phyloP scores from a whole-genome alignment of 2,113 vertebrate genomes.

The Strix uralensis region DNA sequence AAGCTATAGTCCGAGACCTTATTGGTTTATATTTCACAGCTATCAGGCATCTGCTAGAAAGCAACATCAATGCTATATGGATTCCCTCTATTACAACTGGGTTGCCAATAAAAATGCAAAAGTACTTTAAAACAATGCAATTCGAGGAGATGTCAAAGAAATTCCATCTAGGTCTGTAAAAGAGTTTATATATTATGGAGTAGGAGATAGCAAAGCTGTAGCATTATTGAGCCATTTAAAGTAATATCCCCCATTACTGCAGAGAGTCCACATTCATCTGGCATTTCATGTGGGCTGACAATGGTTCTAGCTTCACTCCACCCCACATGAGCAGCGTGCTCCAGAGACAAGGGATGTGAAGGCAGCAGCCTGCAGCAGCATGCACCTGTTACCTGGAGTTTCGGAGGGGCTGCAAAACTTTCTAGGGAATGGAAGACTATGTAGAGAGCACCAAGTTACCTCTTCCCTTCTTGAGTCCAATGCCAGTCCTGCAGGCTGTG shows the following conservation, averaged over 20 bases:
- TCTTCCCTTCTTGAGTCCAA: neutral
- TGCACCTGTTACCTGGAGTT: neutral
- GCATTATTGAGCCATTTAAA: neutral
- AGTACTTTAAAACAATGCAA: slow-evolving; percentile 36
- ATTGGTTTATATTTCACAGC: slow-evolving; percentile 44
- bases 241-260: neutral
- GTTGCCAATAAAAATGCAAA: slow-evolving; percentile 52
- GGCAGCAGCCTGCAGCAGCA: neutral
- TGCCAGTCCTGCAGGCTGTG: neutral
- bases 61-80: neutral
- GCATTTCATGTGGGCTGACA: neutral
- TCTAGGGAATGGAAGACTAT: neutral
- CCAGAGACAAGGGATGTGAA: neutral
- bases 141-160: neutral
- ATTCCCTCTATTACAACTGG: slow-evolving; percentile 1
- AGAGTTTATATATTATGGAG: neutral
- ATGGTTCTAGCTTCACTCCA: neutral
- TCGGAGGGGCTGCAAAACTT: neutral
- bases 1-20: neutral
- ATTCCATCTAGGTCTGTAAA: neutral
- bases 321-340: neutral
- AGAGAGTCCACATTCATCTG: neutral
- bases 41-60: neutral
- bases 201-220: neutral
- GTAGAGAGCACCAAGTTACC: neutral